Conservation (phyloP, 2,797 vertebrate genomes). For the Triplophysa bombifrons region DNA sequence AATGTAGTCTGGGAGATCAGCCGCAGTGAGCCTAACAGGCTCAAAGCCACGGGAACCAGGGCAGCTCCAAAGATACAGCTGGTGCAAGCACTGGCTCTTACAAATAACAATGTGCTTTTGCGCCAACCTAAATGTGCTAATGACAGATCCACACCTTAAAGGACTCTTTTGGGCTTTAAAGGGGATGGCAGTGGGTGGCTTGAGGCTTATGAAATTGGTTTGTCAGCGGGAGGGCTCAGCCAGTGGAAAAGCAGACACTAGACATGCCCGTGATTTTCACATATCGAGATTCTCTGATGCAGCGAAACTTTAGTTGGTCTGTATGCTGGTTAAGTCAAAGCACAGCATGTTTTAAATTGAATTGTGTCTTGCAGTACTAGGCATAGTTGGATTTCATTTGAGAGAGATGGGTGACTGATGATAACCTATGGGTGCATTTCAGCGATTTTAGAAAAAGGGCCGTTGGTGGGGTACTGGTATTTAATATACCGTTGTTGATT, state of each 20-base stretch:
- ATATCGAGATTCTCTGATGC: slow-evolving; percentile 68
- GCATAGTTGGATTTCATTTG: slow-evolving; percentile 49
- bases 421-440: not conserved
- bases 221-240: slow-evolving; percentile 75
- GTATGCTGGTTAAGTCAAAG: slow-evolving; percentile 63
- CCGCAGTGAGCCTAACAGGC: slow-evolving; percentile 60
- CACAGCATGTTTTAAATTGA: slow-evolving; percentile 72
- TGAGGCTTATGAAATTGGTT: slow-evolving; percentile 55
- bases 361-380: slow-evolving; percentile 54
- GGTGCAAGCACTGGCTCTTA: slow-evolving; percentile 73
- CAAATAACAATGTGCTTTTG: slow-evolving; percentile 75
- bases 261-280: slow-evolving; percentile 51
- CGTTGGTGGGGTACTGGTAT: not conserved
- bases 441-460: no score
- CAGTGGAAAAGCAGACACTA: slow-evolving; percentile 65
- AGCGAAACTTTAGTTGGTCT: slow-evolving; percentile 66
- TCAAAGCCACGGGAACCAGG: slow-evolving; percentile 70
- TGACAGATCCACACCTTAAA: slow-evolving; percentile 79
- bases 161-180: slow-evolving; percentile 74
- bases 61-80: slow-evolving; percentile 75
- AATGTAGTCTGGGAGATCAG: slow-evolving; percentile 60
- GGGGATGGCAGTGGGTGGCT: slow-evolving; percentile 24
- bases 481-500: not conserved
- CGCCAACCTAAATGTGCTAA: slow-evolving; percentile 74
- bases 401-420: not conserved